A percentile compares a stretch with the other conserved stretches of the same genome.
Evolutionary conservation across 2,797 vertebrate species (phyloP).

Genomic region (Morelia viridis): DNA sequence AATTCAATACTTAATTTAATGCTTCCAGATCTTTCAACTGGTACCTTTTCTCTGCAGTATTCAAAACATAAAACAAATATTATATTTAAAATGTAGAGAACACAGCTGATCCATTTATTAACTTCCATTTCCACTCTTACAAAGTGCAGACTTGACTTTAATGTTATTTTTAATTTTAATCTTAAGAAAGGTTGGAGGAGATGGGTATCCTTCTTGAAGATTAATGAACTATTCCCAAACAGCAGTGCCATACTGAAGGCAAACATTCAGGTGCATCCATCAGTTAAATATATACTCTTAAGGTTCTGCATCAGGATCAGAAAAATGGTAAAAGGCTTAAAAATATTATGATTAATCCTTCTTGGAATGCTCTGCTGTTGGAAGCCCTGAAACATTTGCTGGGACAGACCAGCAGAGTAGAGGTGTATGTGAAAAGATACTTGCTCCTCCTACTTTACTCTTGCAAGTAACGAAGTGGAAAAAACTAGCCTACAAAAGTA

Average conservation of each 20-base stretch:
- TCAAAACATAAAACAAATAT: conserved; percentile 7
- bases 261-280: neutral
- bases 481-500: neutral
- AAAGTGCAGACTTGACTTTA: neutral
- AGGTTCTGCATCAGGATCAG: neutral
- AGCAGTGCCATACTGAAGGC: neutral
- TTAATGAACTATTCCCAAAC: neutral
- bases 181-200: neutral
- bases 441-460: neutral
- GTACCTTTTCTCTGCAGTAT: neutral
- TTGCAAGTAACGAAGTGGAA: neutral
- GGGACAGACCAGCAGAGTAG: neutral
- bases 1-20: conserved; percentile 38
- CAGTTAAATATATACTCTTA: neutral
- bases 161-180: conserved; percentile 5
- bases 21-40: neutral
- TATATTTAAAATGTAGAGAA: neutral
- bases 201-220: neutral
- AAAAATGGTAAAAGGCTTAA: neutral
- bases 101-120: neutral
- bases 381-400: neutral
- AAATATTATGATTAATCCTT: neutral
- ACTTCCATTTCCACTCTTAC: neutral
- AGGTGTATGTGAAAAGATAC: neutral
- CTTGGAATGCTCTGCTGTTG: neutral